Conservation (phyloP, 2,797 vertebrate species). For the Scolopax rusticola region DNA sequence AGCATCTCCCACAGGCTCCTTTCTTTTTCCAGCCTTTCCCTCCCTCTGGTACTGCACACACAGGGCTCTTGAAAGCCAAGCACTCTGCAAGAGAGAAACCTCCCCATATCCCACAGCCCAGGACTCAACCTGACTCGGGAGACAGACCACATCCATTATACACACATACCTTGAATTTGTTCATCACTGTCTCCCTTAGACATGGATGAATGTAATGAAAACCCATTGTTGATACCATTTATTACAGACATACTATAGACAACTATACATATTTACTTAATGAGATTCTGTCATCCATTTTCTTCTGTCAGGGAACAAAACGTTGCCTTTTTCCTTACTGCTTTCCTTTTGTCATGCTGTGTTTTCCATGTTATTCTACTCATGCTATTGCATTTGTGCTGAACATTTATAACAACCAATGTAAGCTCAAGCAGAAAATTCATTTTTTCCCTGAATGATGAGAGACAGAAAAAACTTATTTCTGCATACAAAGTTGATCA, state of each 20-base stretch:
- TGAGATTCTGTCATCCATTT: not conserved
- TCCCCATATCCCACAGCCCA: not conserved
- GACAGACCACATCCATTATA: fast-evolving
- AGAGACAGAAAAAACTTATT: not conserved
- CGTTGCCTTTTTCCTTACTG: not conserved
- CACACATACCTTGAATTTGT: not conserved
- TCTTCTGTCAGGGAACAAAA: not conserved
- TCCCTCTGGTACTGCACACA: not conserved
- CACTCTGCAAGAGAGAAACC: not conserved
- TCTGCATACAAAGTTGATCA: not conserved
- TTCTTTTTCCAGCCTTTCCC: not conserved
- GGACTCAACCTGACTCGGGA: not conserved
- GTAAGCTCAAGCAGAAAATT: slow-evolving; percentile 12
- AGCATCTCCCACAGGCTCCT: not conserved
- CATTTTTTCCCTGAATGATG: not conserved
- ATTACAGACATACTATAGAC: not conserved
- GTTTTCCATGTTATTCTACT: not conserved
- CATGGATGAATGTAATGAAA: not conserved
- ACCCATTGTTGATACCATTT: not conserved
- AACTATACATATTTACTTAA: not conserved
- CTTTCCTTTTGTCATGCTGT: not conserved
- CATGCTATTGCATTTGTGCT: not conserved
- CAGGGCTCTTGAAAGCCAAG: not conserved
- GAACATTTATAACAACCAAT: slow-evolving; percentile 13
- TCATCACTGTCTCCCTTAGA: not conserved